These are phyloP conservation scores for Sylvilagus floridanus DNA, from an alignment of 2,797 vertebrate genomes.

Conservation along the genomic window DNA sequence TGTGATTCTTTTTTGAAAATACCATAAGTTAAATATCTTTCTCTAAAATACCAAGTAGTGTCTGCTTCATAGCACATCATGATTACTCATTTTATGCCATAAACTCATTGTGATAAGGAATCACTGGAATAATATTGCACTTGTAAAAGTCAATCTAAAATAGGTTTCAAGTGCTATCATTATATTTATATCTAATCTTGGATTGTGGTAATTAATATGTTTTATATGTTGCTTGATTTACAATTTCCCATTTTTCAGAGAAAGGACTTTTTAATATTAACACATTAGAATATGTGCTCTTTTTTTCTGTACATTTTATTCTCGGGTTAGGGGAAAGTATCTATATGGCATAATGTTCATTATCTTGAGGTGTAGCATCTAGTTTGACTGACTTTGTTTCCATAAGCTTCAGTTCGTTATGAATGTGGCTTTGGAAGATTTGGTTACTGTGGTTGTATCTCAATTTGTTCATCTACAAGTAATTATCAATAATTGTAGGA, in stretches of 20 bases:
- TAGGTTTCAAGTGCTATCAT: slow-evolving; percentile 2
- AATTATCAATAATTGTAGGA: slow-evolving; percentile 27
- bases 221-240: slow-evolving; percentile 39
- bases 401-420: slow-evolving; percentile 16
- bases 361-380: not conserved
- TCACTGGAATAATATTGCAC: slow-evolving; percentile 26
- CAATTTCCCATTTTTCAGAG: slow-evolving; percentile 7
- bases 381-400: not conserved
- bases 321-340: not conserved
- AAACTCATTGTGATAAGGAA: slow-evolving; percentile 38
- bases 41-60: not conserved
- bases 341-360: not conserved
- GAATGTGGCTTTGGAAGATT: slow-evolving; percentile 15
- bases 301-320: slow-evolving; percentile 29
- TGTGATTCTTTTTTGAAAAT: slow-evolving; percentile 47
- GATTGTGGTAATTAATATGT: slow-evolving; percentile 23
- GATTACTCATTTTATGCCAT: slow-evolving; percentile 13
- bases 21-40: not conserved
- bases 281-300: slow-evolving; percentile 10
- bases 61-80: not conserved
- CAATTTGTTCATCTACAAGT: not conserved
- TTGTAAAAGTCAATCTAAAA: slow-evolving; percentile 50
- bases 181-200: slow-evolving; percentile 25
- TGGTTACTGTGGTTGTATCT: slow-evolving; percentile 35
- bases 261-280: slow-evolving; percentile 45